Base-by-base conservation (phyloP, 2,797 vertebrate genomes). In the Gobionotothen gibberifrons region DNA sequence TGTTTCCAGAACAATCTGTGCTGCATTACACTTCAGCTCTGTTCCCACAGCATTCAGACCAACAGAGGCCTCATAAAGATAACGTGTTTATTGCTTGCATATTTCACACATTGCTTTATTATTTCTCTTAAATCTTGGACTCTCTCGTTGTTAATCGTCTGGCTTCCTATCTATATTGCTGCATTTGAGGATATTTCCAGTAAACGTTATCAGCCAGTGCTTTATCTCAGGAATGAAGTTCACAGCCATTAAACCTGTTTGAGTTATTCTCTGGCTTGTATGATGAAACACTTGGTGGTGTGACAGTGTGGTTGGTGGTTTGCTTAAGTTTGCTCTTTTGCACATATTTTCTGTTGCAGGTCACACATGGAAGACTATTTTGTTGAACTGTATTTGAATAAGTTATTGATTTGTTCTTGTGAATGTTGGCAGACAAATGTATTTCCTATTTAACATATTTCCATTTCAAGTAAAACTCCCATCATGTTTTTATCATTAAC, bases 101-200 rank as follows among this genome's bases (percentile, higher is more conserved):
- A 58, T 10, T 63, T 68, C 16, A 9, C 39, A 22, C 5, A 6
- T 57, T 8, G 51, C 21, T 73, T 63, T 13, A 67, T 47, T 53
- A 21, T 40, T 56, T 9, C 1, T 58, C 32, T 22, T 55, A 70
- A 59, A 79, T 74, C 36, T 71, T 29, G 8, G 21, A 44, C 16
- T 63, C 59, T 47, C 62, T 68, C 36, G 43, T 64, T 57, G 11
- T 21, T 36, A 40, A 57, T 55, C 17, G 5, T 13, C 32, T 29
- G 12, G 2, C 56, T 68, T 40, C 57, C 46, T 15, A 0, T 70
- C 22, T 3, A 15, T 19, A 21, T 2, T 21, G 14, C 15, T 59
- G 49, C 62, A 44, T 58, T n/a, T 55, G 10, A 36, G 14, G 21
- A 47, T 19, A 48, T 69, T 70, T 44, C 44, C 72, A 47, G 6